Evolutionary conservation across 2,797 vertebrate genomes (phyloP).

Genomic region (Brachyrhaphis roseni): DNA sequence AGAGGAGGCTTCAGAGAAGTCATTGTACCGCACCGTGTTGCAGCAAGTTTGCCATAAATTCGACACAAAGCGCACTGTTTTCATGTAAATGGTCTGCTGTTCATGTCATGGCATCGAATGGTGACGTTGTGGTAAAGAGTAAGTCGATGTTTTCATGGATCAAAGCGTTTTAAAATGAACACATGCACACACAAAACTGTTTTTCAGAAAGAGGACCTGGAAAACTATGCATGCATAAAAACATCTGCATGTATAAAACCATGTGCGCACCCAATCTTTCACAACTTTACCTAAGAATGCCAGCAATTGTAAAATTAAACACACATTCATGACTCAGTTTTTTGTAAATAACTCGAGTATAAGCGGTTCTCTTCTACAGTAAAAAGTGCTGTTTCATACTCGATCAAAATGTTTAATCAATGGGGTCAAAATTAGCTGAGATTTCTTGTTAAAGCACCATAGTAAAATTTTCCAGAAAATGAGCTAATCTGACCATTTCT

Average conservation of each 20-base stretch:
- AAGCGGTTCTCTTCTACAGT: background rate
- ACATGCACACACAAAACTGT: background rate
- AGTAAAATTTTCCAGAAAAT: background rate
- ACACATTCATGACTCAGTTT: background rate
- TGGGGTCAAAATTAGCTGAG: background rate
- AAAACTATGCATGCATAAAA: background rate
- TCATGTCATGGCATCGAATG: background rate
- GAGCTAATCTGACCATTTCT: background rate
- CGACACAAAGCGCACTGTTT: background rate
- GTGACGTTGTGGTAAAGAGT: background rate
- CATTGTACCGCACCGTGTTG: background rate
- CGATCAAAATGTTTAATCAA: background rate
- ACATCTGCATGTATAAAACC: background rate
- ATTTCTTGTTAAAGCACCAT: background rate
- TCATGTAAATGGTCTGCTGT: background rate
- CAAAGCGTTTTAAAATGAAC: background rate
- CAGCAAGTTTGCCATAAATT: background rate
- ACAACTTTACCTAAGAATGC: background rate
- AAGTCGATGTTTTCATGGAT: background rate
- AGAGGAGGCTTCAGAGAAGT: background rate
- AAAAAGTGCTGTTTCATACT: background rate
- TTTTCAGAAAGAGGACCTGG: background rate
- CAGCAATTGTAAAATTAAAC: background rate
- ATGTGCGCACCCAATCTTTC: background rate
- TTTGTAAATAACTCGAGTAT: background rate